Evolutionary conservation across 2,888 invertebrate species (phyloP).

Genomic region (Tineola bisselliella): DNA sequence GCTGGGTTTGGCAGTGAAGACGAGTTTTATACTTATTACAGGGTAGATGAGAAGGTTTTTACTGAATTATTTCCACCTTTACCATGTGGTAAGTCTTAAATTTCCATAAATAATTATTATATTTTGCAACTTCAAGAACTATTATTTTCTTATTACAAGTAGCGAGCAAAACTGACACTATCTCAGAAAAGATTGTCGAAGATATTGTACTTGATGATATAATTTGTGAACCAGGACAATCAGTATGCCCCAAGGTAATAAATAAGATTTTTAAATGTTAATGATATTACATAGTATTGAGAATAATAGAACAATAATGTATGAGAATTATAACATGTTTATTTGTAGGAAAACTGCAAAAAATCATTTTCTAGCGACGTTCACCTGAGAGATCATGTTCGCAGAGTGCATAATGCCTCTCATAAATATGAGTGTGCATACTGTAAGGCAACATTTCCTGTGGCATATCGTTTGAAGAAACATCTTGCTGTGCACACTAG

Average conservation of each 20-base stretch:
- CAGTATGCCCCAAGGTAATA: background rate
- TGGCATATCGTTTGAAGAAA: background rate
- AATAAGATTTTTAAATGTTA: too few species aligned
- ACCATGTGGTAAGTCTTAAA: background rate
- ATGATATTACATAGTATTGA: too few species aligned
- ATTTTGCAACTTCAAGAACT: background rate
- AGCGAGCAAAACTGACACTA: background rate
- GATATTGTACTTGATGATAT: background rate
- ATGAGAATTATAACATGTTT: too few species aligned
- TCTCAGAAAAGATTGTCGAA: background rate
- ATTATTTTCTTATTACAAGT: background rate
- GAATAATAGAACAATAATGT: too few species aligned
- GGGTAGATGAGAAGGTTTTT: background rate
- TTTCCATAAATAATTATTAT: too few species aligned
- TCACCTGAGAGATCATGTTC: background rate
- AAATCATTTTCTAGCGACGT: background rate
- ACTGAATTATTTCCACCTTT: background rate
- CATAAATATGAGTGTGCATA: background rate
- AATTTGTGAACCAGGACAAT: background rate
- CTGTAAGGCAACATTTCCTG: background rate
- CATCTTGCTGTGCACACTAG: background rate
- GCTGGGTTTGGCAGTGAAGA: background rate
- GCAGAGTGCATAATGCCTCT: background rate
- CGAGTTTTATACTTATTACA: conserved; percentile 1
- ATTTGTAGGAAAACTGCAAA: background rate